phyloP scores from a whole-genome alignment of 2,113 vertebrate species.

The Sphyrna mokarran region DNA sequence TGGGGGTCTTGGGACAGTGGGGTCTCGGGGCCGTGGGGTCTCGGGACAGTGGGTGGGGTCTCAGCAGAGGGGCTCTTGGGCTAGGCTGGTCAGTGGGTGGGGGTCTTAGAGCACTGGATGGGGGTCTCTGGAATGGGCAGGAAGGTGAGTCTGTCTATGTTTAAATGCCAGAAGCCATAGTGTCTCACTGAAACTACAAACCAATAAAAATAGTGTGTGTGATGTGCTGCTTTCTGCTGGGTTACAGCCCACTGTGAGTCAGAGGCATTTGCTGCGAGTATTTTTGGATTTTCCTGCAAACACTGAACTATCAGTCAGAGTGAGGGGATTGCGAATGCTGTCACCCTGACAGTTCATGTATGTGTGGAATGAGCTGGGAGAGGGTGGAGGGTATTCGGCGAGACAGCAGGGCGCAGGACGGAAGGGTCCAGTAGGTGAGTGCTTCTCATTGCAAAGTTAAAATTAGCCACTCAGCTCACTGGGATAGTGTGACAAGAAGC shows the following conservation, averaged over 20 bases:
- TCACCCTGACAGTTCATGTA: slow-evolving; percentile 20
- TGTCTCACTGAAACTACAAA: slow-evolving; percentile 47
- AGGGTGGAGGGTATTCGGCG: not conserved
- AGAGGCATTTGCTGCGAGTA: slow-evolving; percentile 60
- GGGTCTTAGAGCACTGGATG: no score
- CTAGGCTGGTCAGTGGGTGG: no score
- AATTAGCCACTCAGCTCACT: not conserved
- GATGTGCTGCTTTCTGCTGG: slow-evolving; percentile 55
- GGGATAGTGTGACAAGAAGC: not conserved
- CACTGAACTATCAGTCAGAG: slow-evolving; percentile 49
- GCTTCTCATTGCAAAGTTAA: not conserved
- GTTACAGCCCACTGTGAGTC: slow-evolving; percentile 57
- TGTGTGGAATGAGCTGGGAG: not conserved
- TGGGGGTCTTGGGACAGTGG: no score
- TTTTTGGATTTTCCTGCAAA: slow-evolving; percentile 52
- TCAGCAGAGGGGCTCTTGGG: no score
- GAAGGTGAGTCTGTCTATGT: no score
- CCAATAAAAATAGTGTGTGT: slow-evolving; percentile 52
- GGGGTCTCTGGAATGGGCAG: no score
- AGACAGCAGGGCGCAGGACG: not conserved
- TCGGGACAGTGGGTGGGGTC: no score
- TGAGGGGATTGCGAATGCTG: slow-evolving; percentile 39
- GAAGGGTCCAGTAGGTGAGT: not conserved
- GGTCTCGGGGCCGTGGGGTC: no score
- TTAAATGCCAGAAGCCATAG: slow-evolving; percentile 38